Percentiles rank a stretch among this genome's conserved stretches.
Conservation (phyloP, 1,140 invertebrate species). For the Pachyrhynchus sulphureomaculatus region DNA sequence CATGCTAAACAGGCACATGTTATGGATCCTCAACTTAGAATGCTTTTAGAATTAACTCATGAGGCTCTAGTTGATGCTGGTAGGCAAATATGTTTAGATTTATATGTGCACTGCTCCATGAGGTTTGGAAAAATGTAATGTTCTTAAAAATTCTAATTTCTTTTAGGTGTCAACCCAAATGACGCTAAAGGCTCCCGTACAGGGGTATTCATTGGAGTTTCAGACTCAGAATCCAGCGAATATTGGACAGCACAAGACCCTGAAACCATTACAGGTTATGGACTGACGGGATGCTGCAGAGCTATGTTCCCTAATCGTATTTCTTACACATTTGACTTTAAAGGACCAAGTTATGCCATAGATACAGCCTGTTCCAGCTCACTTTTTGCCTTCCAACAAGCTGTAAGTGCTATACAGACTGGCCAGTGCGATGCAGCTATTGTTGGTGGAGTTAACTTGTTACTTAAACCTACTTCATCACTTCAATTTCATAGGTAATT, state of each 20-base stretch:
- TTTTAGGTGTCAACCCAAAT: constrained; percentile 72
- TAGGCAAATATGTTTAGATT: neutral
- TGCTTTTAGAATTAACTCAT: constrained; percentile 90
- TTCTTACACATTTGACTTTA: constrained; percentile 93
- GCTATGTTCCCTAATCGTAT: constrained; percentile 97
- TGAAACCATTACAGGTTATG: constrained; percentile 86
- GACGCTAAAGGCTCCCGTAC: constrained; percentile 81
- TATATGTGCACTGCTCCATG: too few relatives aligned
- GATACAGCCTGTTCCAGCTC: constrained; percentile 97
- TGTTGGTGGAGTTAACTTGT: constrained; percentile 81
- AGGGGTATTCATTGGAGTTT: constrained; percentile 89
- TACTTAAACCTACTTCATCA: constrained; percentile 84
- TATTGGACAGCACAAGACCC: constrained; percentile 68
- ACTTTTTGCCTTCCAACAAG: constrained; percentile 85
- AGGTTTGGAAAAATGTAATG: too few relatives aligned
- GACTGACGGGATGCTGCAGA: constrained; percentile 85
- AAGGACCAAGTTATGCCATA: constrained; percentile 85
- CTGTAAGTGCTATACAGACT: constrained; percentile 74
- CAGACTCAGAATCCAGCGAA: constrained; percentile 82
- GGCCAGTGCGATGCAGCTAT: constrained; percentile 92
- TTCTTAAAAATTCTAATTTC: neutral
- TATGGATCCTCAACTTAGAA: constrained; percentile 93
- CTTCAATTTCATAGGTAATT: constrained; percentile 80
- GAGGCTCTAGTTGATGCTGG: constrained; percentile 91
- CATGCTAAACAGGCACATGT: constrained; percentile 90